Evolutionary conservation across 1,140 invertebrate genomes (phyloP), one percentile per base, ranked within the genome.

Genomic region (Lepidurus apus): DNA sequence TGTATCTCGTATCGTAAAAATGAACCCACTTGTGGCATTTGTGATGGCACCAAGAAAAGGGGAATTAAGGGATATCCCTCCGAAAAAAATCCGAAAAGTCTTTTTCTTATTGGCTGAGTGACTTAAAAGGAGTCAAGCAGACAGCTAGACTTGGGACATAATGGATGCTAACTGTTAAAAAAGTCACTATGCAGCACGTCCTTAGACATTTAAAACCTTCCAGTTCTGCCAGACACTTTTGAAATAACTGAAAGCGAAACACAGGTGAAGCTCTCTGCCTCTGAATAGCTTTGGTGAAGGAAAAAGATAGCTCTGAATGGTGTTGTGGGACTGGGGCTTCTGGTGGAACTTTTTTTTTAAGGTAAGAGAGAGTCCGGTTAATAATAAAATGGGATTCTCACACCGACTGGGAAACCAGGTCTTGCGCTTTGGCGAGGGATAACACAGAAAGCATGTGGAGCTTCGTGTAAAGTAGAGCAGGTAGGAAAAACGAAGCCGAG

Each of bases 321-420:
- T 65, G 21, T 7, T 65, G 53, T 65, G n/a, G 9, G 13, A 21
- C n/a, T 65, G 17, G 17, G 13, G 53, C 17, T 65, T 13, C 53
- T 65, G 53, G 53, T 7, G 53, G 13, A 65, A 13, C 17, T 10
- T 47, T 65, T 65, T 65, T 65, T 65, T 13, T n/a, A 21, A 65
- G 53, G 53, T n/a, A 65, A 65, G 53, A 65, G 53, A 65, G 53
- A 65, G 53, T 65, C 53, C 53, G 13, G 53, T 65, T 65, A 65
- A 65, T 65, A 65, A n/a, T 65, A 65, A 65, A 65, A 21, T 65
- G 6, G 8, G 53, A 65, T 65, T 65, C 53, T 65, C 53, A 34
- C 34, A 65, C 53, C 53, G 53, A 65, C 53, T 21, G 53, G 53
- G 53, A 65, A 65, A 65, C 53, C 53, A 65, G 53, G 53, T 65